Conservation (phyloP, 2,888 invertebrate genomes). For the Drosophila mimica region DNA sequence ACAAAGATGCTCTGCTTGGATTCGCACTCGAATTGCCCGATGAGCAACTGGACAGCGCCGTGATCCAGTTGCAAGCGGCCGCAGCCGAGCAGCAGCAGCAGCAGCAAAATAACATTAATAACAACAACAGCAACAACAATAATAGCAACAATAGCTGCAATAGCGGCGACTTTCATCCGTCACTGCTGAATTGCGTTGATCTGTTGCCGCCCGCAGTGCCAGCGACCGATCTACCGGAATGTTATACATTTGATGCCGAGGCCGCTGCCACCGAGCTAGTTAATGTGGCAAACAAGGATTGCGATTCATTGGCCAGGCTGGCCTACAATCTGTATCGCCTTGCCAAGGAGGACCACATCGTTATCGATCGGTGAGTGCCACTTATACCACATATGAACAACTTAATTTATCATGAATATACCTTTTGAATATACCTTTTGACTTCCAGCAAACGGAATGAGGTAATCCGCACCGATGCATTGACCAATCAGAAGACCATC, state of each 20-base stretch:
- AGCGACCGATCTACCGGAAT: constrained; percentile 23
- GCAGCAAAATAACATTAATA: constrained; percentile 25
- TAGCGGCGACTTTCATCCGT: constrained; percentile 36
- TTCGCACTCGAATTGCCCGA: constrained; percentile 45
- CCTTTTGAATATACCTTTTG: background rate
- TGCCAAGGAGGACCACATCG: constrained; percentile 81
- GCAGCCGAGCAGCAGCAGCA: constrained; percentile 47
- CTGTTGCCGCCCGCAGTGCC: constrained; percentile 34
- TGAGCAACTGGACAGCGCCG: constrained; percentile 53
- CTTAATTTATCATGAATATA: background rate
- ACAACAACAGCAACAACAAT: constrained; percentile 7
- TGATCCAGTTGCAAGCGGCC: constrained; percentile 58
- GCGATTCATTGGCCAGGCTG: constrained; percentile 78
- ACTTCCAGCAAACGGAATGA: constrained; percentile 79
- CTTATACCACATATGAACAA: background rate
- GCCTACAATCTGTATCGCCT: constrained; percentile 81
- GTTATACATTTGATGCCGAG: constrained; percentile 40
- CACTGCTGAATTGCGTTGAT: constrained; percentile 37
- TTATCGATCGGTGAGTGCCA: constrained; percentile 78
- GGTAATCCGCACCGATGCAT: constrained; percentile 76
- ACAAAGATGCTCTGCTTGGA: constrained; percentile 53
- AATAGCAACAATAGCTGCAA: constrained; percentile 31
- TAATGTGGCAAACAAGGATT: constrained; percentile 59
- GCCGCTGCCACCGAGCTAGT: constrained; percentile 49
- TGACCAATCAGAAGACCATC: constrained; percentile 80